Conservation (phyloP, 2,113 vertebrate genomes). For the Grammomys dolichurus region DNA sequence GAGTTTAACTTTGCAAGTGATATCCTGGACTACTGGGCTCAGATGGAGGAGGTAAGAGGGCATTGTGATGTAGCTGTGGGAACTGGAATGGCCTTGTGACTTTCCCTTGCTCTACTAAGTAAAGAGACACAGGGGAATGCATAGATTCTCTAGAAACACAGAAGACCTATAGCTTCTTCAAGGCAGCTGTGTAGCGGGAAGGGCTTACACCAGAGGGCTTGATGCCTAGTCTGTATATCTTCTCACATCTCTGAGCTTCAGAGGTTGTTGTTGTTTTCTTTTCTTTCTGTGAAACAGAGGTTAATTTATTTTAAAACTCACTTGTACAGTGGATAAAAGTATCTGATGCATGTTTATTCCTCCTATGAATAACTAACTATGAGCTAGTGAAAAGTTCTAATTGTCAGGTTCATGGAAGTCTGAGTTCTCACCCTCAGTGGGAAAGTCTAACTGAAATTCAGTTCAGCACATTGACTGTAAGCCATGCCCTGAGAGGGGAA, state of each 20-base stretch:
- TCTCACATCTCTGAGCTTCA: background rate
- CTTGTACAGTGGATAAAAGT: background rate
- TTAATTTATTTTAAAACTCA: background rate
- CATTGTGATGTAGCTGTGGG: too few relatives aligned
- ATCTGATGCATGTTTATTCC: background rate
- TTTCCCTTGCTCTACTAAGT: background rate
- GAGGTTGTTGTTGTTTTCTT: background rate
- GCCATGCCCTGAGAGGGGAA: background rate
- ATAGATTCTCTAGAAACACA: background rate
- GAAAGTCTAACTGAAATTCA: background rate
- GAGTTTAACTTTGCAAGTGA: constrained; percentile 92
- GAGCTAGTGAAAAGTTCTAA: background rate
- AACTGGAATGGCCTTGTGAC: background rate
- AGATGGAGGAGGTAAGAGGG: constrained; percentile 89
- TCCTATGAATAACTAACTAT: background rate
- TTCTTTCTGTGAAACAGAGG: background rate
- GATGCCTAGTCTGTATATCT: background rate
- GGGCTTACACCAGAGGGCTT: background rate
- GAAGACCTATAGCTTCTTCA: background rate
- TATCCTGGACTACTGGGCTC: constrained; percentile 91
- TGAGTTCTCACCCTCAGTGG: background rate
- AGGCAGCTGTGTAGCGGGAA: background rate
- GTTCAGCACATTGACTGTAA: background rate
- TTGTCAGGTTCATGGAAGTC: background rate
- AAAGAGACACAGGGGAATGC: background rate